Conservation (phyloP, 2,888 invertebrate species). For the Cerceris rybyensis region DNA sequence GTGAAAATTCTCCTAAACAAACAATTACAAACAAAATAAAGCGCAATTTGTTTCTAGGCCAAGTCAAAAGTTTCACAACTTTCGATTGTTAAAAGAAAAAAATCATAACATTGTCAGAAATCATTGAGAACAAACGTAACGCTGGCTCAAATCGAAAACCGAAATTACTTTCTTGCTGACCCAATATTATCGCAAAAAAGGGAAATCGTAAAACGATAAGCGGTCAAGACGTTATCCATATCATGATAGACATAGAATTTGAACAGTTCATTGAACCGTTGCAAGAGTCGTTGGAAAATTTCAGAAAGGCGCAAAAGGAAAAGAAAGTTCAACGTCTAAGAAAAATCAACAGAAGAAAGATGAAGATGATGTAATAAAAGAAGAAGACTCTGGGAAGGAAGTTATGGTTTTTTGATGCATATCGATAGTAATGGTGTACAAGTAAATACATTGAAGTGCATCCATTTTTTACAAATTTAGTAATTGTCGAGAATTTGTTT, state of each 20-base stretch:
- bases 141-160: too few relatives aligned
- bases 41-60: too few relatives aligned
- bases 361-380: slow-evolving; percentile 72
- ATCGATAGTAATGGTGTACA: background rate
- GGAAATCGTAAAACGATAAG: slow-evolving; percentile 93
- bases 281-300: slow-evolving; percentile 88
- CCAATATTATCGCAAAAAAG: slow-evolving; percentile 92
- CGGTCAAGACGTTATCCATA: slow-evolving; percentile 93
- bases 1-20: too few relatives aligned
- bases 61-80: too few relatives aligned
- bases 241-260: slow-evolving; percentile 95
- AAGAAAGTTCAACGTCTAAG: slow-evolving; percentile 83
- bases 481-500: slow-evolving; percentile 29
- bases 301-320: slow-evolving; percentile 85
- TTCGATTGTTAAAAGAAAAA: too few relatives aligned
- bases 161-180: too few relatives aligned
- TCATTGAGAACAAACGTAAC: too few relatives aligned
- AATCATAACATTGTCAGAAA: too few relatives aligned
- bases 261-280: slow-evolving; percentile 93
- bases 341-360: slow-evolving; percentile 81
- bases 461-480: slow-evolving; percentile 36
- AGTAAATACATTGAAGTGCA: slow-evolving; percentile 1
- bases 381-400: slow-evolving; percentile 70
- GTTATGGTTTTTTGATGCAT: slow-evolving; percentile 46
- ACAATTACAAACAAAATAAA: too few relatives aligned